Evolutionary conservation across 2,113 vertebrate species (phyloP).

Genomic region (Lepus timidus): DNA sequence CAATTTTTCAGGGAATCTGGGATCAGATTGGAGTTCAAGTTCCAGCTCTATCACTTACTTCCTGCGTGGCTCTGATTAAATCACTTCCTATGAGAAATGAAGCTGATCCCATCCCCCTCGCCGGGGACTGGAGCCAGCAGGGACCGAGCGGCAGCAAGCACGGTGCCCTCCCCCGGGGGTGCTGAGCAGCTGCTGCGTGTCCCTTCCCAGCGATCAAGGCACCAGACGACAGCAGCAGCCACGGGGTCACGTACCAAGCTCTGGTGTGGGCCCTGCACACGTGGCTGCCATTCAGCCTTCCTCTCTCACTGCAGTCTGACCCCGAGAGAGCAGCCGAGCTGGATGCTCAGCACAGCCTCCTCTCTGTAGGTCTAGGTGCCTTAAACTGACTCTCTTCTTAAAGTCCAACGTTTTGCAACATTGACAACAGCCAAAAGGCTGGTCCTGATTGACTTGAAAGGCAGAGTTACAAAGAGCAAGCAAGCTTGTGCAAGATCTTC

Average conservation of each 20-base stretch:
- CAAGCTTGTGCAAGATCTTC: no score
- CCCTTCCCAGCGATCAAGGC: neutral
- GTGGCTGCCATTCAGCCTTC: neutral
- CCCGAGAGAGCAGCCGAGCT: neutral
- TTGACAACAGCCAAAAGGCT: neutral
- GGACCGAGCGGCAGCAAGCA: neutral
- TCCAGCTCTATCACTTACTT: neutral
- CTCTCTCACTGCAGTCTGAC: neutral
- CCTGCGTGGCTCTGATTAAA: slow-evolving; percentile 3
- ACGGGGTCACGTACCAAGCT: neutral
- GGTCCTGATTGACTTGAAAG: no score
- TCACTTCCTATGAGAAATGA: slow-evolving; percentile 1
- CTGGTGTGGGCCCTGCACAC: neutral
- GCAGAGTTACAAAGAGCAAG: no score
- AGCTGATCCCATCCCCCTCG: neutral
- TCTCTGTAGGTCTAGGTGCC: neutral
- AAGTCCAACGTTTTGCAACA: neutral
- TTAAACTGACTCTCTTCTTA: neutral
- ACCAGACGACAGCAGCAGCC: no score
- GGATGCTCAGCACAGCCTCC: neutral
- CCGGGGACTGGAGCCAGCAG: neutral
- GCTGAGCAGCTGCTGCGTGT: neutral
- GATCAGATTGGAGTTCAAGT: slow-evolving; percentile 46
- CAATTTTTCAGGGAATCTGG: slow-evolving; percentile 15
- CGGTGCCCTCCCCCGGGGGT: neutral